These are phyloP conservation scores for Stercorarius parasiticus DNA, from an alignment of 2,113 vertebrate species.

Conservation along the genomic window DNA sequence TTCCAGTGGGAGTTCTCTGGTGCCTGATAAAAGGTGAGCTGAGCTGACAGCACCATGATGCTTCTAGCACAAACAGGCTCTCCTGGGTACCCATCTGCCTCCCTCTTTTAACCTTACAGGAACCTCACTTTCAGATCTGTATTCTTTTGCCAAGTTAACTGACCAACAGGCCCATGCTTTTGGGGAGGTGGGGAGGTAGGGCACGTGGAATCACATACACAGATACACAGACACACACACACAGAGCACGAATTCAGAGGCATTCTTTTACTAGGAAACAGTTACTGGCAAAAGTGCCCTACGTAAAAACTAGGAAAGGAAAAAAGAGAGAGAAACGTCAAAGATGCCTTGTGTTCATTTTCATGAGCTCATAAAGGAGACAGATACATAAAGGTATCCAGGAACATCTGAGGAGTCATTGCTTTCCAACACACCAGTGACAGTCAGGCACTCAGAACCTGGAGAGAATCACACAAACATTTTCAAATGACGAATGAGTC, in stretches of 20 bases:
- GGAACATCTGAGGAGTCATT: not conserved
- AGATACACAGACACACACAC: not conserved
- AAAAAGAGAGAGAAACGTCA: not conserved
- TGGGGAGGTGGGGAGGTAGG: not conserved
- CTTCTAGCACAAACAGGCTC: not conserved
- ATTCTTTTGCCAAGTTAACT: not conserved
- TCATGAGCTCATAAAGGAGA: not conserved
- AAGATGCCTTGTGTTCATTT: not conserved
- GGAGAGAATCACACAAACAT: not conserved
- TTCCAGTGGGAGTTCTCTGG: not conserved
- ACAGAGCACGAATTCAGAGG: not conserved
- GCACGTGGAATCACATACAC: not conserved
- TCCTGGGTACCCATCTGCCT: not conserved
- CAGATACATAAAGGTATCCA: not conserved
- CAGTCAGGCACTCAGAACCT: not conserved
- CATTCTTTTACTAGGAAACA: not conserved
- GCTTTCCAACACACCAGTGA: not conserved
- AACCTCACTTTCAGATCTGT: not conserved
- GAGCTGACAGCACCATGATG: not conserved
- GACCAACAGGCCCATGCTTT: not conserved
- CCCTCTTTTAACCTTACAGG: not conserved
- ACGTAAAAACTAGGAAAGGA: not conserved
- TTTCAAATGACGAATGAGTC: constrained; percentile 1
- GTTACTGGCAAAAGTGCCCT: not conserved
- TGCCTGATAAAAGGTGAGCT: not conserved